Evolutionary conservation across 2,797 vertebrate genomes (phyloP).

Genomic region (Leuciscus waleckii): DNA sequence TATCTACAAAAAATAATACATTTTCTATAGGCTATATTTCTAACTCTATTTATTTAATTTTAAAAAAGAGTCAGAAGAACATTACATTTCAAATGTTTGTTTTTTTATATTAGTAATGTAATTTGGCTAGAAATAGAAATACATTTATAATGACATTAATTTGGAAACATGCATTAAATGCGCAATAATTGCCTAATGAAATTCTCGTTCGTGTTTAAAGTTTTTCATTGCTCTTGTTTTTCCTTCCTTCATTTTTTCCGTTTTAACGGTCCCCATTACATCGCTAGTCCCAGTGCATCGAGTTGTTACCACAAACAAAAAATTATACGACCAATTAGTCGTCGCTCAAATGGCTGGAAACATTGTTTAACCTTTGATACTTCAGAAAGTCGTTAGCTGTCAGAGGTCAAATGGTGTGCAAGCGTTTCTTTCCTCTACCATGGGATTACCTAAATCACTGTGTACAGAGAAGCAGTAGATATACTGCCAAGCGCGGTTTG

Average conservation of each 20-base stretch:
- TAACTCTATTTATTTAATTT: background rate
- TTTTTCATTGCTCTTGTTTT: background rate
- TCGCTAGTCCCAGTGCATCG: background rate
- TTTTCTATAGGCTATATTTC: background rate
- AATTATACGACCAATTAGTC: constrained; percentile 69
- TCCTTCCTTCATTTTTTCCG: background rate
- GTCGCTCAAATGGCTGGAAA: constrained; percentile 77
- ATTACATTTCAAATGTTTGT: background rate
- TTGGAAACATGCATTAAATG: background rate
- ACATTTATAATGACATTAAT: background rate
- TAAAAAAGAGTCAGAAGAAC: background rate
- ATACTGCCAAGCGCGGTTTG: background rate
- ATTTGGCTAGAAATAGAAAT: background rate
- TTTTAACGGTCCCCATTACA: background rate
- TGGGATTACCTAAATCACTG: constrained; percentile 54
- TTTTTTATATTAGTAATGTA: background rate
- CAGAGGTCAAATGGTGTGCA: constrained; percentile 72
- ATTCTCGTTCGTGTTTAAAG: background rate
- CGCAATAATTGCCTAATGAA: background rate
- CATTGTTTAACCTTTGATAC: constrained; percentile 82
- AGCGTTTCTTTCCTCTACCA: constrained; percentile 60
- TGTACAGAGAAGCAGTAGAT: constrained; percentile 25
- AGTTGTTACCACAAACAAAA: constrained; percentile 50
- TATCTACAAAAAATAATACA: background rate
- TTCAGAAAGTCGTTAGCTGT: constrained; percentile 78